Evolutionary conservation across 1,140 invertebrate species (phyloP), one percentile per base, ranked within the genome.

Genomic region (Calephelis nemesis): DNA sequence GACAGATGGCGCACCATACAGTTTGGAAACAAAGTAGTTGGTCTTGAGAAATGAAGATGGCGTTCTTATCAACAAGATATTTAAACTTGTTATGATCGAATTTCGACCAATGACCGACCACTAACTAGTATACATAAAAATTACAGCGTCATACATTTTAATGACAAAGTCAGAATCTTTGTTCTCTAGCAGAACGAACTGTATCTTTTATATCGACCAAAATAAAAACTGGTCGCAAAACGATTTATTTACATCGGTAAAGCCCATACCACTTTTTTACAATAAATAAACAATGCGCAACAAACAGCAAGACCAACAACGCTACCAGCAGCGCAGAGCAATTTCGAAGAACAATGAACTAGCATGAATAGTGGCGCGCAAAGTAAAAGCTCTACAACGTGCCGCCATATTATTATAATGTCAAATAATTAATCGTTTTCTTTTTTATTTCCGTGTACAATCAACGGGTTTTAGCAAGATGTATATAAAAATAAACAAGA

Each of bases 291-390:
- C 76, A 76, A 82, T 78, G 72, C 69, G 74, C 74, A 82, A 79
- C 50, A 66, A 80, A 84, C 78, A 78, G 74, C 76, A 79, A 82
- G 74, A 82, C 71, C 77, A 76, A 80, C 83, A 85, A 82, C 82
- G 77, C 77, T 81, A 81, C 85, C 82, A 78, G 79, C 84, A 73
- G 75, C 81, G 76, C 79, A 79, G 84, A 90, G 84, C 85, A 90
- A 90, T 90, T 90, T 86, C 81, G 76, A 86, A 90, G 83, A 90
- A 90, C 87, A 90, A 90, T 90, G 81, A 84, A 83, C 82, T 77
- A 78, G 79, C 77, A 87, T 90, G 86, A 90, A 90, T 88, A 75
- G 81, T 82, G 77, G 81, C 79, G 82, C 77, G 83, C 78, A 81
- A 86, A 87, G 82, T 85, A 87, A 90, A 90, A 90, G 87, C 78